These are phyloP conservation scores for Oxycera nigricornis DNA, from an alignment of 2,888 invertebrate genomes.

Conservation along the genomic window DNA sequence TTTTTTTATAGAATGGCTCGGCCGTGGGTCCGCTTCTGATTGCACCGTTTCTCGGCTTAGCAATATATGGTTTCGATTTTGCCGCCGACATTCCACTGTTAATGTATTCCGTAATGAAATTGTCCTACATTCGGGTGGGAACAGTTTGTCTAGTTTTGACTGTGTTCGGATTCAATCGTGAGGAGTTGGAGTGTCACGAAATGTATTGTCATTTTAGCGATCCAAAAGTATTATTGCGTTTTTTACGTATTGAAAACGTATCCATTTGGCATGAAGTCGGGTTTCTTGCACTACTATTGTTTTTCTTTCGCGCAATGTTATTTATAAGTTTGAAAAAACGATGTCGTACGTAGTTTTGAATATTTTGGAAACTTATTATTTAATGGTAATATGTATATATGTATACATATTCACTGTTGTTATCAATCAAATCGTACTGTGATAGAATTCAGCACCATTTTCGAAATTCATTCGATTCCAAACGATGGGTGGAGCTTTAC, in stretches of 20 bases:
- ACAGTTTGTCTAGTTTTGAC: conserved; percentile 70
- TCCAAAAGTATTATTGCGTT: conserved; percentile 69
- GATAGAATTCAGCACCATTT: no score
- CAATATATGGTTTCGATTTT: conserved; percentile 75
- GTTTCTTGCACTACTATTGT: conserved; percentile 64
- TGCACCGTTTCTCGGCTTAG: conserved; percentile 72
- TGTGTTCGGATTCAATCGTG: conserved; percentile 69
- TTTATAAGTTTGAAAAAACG: conserved; percentile 68
- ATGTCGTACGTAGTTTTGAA: conserved; percentile 56
- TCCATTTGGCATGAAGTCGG: conserved; percentile 68
- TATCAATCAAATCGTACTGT: no score
- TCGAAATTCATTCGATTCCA: no score
- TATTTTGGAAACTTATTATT: no score
- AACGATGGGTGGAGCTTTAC: no score
- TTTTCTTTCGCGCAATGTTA: conserved; percentile 67
- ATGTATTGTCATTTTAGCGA: conserved; percentile 73
- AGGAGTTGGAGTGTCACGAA: conserved; percentile 66
- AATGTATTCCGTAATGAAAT: conserved; percentile 70
- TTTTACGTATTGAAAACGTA: conserved; percentile 66
- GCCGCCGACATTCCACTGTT: conserved; percentile 68
- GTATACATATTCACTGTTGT: no score
- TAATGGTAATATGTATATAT: no score
- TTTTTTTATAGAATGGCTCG: conserved; percentile 69
- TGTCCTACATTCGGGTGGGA: conserved; percentile 72
- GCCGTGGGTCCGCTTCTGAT: conserved; percentile 72